Evolutionary conservation across 2,797 vertebrate genomes (phyloP).

Genomic region (Aratinga solstitialis): DNA sequence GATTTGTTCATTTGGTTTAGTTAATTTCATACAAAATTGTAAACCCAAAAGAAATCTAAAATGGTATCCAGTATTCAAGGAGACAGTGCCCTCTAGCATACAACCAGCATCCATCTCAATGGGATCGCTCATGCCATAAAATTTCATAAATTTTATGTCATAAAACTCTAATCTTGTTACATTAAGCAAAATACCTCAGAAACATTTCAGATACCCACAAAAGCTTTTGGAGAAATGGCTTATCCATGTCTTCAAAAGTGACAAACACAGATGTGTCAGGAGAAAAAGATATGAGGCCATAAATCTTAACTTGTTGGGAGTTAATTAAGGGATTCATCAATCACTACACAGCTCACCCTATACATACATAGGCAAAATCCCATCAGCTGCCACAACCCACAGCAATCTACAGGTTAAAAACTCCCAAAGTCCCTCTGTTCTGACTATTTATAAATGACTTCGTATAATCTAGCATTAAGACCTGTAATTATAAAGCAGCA

Average conservation of each 20-base stretch:
- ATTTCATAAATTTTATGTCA: constrained; percentile 40
- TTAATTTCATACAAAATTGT: neutral
- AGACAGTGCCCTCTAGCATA: constrained; percentile 56
- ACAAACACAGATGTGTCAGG: constrained; percentile 53
- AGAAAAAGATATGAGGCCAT: constrained; percentile 52
- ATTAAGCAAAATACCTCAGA: constrained; percentile 58
- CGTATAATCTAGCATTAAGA: constrained; percentile 68
- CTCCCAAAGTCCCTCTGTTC: constrained; percentile 66
- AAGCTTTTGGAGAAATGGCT: constrained; percentile 45
- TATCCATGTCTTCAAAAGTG: constrained; percentile 64
- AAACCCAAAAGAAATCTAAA: constrained; percentile 12
- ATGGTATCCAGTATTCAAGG: constrained; percentile 23
- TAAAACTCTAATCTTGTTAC: constrained; percentile 60
- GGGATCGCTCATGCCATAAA: constrained; percentile 4
- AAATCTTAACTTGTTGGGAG: constrained; percentile 66
- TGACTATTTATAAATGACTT: constrained; percentile 75
- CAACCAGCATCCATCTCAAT: constrained; percentile 5
- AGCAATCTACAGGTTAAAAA: constrained; percentile 72
- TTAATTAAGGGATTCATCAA: constrained; percentile 71
- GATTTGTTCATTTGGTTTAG: neutral
- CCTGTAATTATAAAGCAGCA: constrained; percentile 71
- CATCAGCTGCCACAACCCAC: constrained; percentile 60
- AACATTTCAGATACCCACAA: constrained; percentile 58
- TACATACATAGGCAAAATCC: constrained; percentile 56
- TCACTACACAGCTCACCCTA: constrained; percentile 55